phyloP scores from a whole-genome alignment of 2,113 vertebrate species.

The Osmerus eperlanus region DNA sequence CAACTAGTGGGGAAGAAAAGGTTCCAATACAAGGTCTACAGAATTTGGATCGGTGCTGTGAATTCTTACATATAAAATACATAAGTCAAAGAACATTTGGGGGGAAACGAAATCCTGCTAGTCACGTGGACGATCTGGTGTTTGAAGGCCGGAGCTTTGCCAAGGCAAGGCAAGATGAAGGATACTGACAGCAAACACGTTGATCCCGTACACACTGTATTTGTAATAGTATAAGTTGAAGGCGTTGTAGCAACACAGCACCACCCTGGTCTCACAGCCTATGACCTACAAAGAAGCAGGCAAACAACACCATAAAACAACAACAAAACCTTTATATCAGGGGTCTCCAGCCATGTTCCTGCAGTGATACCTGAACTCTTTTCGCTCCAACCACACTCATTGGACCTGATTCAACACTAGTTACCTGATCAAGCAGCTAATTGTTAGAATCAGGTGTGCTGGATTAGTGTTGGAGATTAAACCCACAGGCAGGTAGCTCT shows the following conservation, averaged over 20 bases:
- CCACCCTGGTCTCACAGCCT: conserved; percentile 54
- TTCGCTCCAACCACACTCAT: not conserved
- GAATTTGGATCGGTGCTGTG: too few relatives aligned
- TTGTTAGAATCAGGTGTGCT: too few relatives aligned
- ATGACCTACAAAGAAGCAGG: conserved; percentile 45
- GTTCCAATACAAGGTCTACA: too few relatives aligned
- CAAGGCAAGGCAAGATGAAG: conserved; percentile 44
- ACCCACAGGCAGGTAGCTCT: not conserved
- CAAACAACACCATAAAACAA: conserved; percentile 2
- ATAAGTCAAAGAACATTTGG: too few relatives aligned
- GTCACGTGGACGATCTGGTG: too few relatives aligned
- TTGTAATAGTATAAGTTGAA: conserved; percentile 83
- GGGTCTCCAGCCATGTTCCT: not conserved
- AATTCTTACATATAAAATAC: too few relatives aligned
- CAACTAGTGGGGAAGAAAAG: not conserved
- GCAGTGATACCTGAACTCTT: not conserved
- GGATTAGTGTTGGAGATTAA: too few relatives aligned
- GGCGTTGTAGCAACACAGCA: conserved; percentile 74
- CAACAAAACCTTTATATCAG: too few relatives aligned
- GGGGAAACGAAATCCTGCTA: too few relatives aligned
- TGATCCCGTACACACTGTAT: conserved; percentile 73
- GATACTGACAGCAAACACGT: conserved; percentile 82
- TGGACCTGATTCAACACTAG: too few relatives aligned
- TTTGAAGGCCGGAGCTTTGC: too few relatives aligned
- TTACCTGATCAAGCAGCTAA: too few relatives aligned